Evolutionary conservation across 1,140 invertebrate genomes (phyloP).

Genomic region (Drosophila erecta): DNA sequence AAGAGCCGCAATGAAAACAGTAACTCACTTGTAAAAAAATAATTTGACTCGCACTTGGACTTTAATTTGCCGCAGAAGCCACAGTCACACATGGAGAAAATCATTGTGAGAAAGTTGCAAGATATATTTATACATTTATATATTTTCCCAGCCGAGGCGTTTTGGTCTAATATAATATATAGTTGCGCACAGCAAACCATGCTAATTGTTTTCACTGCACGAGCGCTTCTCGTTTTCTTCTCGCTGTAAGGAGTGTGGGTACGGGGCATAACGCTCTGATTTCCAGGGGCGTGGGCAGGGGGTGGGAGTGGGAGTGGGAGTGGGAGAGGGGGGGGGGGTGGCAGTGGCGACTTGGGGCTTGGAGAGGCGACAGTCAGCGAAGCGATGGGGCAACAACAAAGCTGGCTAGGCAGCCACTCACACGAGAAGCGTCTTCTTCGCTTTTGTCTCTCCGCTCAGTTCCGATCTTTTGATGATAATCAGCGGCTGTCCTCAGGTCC

Average conservation of each 20-base stretch:
- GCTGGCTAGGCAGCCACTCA: conserved; percentile 49
- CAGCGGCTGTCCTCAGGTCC: conserved; percentile 61
- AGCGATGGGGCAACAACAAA: conserved; percentile 28
- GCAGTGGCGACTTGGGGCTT: conserved; percentile 1
- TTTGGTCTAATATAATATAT: neutral
- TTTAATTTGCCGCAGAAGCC: conserved; percentile 70
- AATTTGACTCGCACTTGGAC: conserved; percentile 82
- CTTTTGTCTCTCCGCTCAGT: conserved; percentile 71
- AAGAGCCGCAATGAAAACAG: conserved; percentile 82
- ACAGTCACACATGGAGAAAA: conserved; percentile 1
- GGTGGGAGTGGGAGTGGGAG: neutral
- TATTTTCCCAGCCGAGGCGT: neutral
- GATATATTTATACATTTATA: too few species aligned
- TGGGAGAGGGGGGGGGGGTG: neutral
- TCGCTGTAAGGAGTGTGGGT: conserved; percentile 34
- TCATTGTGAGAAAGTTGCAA: neutral
- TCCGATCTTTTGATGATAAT: conserved; percentile 82
- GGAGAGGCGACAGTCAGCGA: conserved; percentile 24
- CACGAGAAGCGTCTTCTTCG: conserved; percentile 73
- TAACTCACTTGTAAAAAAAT: conserved; percentile 83
- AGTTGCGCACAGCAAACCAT: too few species aligned
- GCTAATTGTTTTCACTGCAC: neutral
- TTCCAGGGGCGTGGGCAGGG: conserved; percentile 26
- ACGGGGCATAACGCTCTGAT: conserved; percentile 57
- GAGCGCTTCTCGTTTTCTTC: neutral